phyloP scores from a whole-genome alignment of 2,797 vertebrate genomes.

The Avahi laniger region DNA sequence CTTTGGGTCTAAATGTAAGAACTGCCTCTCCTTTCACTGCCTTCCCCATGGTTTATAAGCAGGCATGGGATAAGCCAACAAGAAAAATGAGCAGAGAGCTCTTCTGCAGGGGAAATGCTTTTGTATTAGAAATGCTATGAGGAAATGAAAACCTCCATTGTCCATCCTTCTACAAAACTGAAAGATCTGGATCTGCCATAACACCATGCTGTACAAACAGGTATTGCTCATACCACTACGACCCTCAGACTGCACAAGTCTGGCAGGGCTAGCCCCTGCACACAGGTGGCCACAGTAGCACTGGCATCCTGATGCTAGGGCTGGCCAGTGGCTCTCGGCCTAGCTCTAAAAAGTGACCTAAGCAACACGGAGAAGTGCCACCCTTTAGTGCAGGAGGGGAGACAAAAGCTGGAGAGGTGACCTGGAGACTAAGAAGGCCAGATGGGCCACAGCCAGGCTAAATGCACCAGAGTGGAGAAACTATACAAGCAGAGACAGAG shows the following conservation, averaged over 20 bases:
- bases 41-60: not conserved
- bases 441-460: not conserved
- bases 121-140: not conserved
- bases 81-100: not conserved
- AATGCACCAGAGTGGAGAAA: not conserved
- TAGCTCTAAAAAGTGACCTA: not conserved
- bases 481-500: not conserved
- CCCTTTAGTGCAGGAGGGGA: not conserved
- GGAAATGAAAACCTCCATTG: not conserved
- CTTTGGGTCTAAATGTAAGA: not conserved
- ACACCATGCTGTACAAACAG: not conserved
- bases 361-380: not conserved
- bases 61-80: not conserved
- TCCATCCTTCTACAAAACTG: not conserved
- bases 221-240: not conserved
- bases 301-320: not conserved
- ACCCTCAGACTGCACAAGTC: not conserved
- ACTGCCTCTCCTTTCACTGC: not conserved
- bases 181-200: not conserved
- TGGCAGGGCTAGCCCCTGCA: not conserved
- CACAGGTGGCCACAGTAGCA: not conserved
- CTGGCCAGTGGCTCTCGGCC: not conserved
- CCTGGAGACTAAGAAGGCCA: not conserved
- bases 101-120: not conserved
- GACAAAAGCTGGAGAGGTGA: not conserved